Evolutionary conservation across 1,140 invertebrate genomes (phyloP).

Genomic region (Pseudomyrmex dendroicus): DNA sequence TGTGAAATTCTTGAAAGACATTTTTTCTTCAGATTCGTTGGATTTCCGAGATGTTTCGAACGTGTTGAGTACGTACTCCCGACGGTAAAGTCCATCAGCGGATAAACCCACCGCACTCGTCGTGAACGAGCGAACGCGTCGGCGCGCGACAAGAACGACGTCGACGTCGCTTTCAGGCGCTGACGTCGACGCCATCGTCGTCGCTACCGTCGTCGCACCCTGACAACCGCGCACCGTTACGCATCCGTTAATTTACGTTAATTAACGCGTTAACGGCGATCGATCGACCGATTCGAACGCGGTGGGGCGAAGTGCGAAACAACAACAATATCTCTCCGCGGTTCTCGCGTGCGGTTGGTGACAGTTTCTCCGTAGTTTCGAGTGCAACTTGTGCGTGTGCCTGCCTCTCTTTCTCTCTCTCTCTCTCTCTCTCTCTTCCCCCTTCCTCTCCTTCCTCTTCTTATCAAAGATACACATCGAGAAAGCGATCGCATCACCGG

Average conservation of each 20-base stretch:
- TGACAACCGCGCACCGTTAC: constrained; percentile 83
- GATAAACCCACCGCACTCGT: no score
- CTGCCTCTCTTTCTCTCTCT: no score
- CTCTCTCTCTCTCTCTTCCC: no score
- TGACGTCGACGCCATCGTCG: constrained; percentile 70
- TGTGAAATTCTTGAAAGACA: no score
- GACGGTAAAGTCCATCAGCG: no score
- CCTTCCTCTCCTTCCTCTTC: no score
- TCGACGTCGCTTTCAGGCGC: constrained; percentile 74
- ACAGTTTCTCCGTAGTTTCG: background rate
- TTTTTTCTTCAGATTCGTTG: no score
- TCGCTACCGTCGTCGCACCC: constrained; percentile 82
- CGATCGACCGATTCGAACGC: background rate
- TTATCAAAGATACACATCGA: no score
- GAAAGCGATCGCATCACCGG: no score
- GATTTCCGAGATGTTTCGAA: no score
- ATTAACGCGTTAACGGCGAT: background rate
- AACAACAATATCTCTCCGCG: background rate
- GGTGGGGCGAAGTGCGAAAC: constrained; percentile 9
- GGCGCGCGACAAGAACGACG: constrained; percentile 83
- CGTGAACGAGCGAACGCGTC: constrained; percentile 82
- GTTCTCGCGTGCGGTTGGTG: background rate
- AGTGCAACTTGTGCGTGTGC: no score
- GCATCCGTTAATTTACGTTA: background rate
- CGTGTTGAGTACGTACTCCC: no score